Evolutionary conservation across 2,797 vertebrate species (phyloP), one percentile per base, ranked within the genome.

Genomic region (Diplodus puntazzo): DNA sequence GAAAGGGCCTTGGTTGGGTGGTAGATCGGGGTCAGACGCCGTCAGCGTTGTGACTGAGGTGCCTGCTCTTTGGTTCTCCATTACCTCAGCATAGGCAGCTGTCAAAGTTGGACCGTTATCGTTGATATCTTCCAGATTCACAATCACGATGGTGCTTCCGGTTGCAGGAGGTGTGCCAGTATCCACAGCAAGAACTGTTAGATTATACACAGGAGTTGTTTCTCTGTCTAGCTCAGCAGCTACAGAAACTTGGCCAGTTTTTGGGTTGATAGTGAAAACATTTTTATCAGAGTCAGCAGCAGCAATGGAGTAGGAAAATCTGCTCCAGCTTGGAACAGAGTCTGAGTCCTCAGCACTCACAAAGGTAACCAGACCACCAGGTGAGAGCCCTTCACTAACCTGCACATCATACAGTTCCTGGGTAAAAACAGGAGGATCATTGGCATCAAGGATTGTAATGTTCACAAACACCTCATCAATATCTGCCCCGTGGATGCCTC

Each of bases 281-380:
- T 94, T 95, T 23, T 96, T 96, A 83, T 97, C 91, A 1, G 96
- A 96, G 63, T 97, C 96, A 25, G 95, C 90, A 52, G 96, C 90
- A 52, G 96, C 95, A 5, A 99, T 95, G 67, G 96, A 96, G 89
- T 99, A 99, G 8, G 97, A 98, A 87, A 99, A 99, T 66, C 97
- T 94, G 94, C 97, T 99, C 98, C 98, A 99, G 92, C 97, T 98
- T 23, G 98, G 98, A 57, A 99, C 96, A 2, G 98, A 99, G 80
- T 99, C 98, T 0, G 97, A 97, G 88, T 99, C 98, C 70, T 97
- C 96, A 30, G 98, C 98, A 72, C 97, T 98, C 79, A 99, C 97
- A 0, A 99, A 99, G 0, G 97, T 98, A 73, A 99, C 98, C 0
- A 99, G 96, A 18, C 97, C 97, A 9, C 98, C 98, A 0, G 93